phyloP scores from a whole-genome alignment of 2,113 vertebrate species.

The Oriolus oriolus region DNA sequence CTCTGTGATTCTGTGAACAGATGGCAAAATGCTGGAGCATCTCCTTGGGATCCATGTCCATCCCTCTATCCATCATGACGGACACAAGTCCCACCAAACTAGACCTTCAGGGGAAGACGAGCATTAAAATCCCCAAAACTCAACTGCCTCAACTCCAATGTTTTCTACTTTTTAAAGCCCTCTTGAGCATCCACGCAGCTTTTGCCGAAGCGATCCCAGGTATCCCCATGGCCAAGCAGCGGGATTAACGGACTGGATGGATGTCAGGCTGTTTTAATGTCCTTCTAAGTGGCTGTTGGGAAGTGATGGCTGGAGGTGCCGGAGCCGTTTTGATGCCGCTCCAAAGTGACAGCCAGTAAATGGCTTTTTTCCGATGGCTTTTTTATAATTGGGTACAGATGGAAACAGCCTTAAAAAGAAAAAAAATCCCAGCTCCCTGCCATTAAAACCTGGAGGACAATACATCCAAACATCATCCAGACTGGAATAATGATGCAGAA shows the following conservation, averaged over 20 bases:
- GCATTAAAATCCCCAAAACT: background rate
- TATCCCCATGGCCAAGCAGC: background rate
- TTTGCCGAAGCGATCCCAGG: background rate
- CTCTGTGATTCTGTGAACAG: background rate
- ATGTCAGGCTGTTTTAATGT: background rate
- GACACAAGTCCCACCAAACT: background rate
- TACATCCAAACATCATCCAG: background rate
- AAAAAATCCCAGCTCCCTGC: background rate
- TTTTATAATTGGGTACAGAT: conserved; percentile 13
- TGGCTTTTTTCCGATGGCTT: conserved; percentile 18
- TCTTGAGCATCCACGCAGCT: background rate
- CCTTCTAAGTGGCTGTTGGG: background rate
- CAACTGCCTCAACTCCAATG: background rate
- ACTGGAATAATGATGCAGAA: background rate
- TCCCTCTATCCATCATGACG: rapidly evolving
- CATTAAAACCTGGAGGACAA: conserved; percentile 14
- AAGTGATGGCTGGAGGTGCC: background rate
- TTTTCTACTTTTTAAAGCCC: background rate
- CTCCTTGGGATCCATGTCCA: background rate
- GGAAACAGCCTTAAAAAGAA: background rate
- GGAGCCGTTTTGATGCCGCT: background rate
- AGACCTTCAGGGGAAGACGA: background rate
- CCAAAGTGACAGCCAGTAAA: conserved; percentile 20
- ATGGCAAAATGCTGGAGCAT: background rate
- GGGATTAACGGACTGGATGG: background rate